Evolutionary conservation across 1,140 invertebrate genomes (phyloP).

Genomic region (Myzus persicae): DNA sequence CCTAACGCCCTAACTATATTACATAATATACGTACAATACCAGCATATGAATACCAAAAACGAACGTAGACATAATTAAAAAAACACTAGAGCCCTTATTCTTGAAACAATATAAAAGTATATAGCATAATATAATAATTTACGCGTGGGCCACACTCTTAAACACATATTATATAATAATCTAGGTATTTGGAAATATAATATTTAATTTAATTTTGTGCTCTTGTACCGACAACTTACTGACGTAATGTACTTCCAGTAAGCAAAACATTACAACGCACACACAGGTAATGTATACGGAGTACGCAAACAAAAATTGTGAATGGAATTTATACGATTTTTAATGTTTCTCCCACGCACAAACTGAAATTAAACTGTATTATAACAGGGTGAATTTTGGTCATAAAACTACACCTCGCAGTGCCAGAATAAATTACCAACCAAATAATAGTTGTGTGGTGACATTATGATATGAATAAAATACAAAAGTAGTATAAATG

Average conservation of each 20-base stretch:
- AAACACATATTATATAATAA: background rate
- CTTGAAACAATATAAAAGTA: background rate
- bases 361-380: background rate
- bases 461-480: background rate
- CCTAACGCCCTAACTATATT: background rate
- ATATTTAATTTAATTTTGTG: background rate
- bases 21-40: background rate
- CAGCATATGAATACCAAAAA: background rate
- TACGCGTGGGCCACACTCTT: background rate
- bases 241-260: background rate
- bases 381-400: background rate
- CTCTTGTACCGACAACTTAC: background rate
- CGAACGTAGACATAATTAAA: background rate
- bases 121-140: background rate
- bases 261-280: background rate
- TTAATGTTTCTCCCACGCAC: background rate
- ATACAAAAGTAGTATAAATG: background rate
- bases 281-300: background rate
- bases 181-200: background rate
- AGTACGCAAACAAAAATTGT: background rate
- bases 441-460: background rate
- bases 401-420: background rate
- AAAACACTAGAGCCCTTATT: background rate
- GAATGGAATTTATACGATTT: background rate
- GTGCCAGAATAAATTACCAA: background rate